Evolutionary conservation across 2,888 invertebrate species (phyloP), one percentile per base, ranked within the genome.

Genomic region (Tenthredo amoena): DNA sequence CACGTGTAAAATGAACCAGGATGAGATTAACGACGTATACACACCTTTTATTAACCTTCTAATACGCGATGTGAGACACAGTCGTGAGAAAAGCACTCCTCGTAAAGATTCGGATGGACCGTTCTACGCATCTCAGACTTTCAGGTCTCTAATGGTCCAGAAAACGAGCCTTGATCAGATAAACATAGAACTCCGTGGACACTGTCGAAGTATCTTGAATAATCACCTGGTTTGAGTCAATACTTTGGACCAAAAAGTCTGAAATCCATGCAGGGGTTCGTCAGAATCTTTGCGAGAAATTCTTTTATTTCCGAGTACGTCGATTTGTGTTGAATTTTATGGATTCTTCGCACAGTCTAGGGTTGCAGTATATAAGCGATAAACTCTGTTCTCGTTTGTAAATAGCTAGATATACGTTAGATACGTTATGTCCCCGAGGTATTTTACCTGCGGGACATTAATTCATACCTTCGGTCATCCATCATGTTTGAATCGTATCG

Each of bases 401-500:
- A 62, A 62, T 62, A 62, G 62, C 1, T 26, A 62, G 10, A 26
- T 21, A 21, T 26, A 62, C 2, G 62, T 21, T 26, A 26, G 26
- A 62, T 62, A 26, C 12, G 3, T 9, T 26, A 26, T 21, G 10
- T 62, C 62, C 62, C 26, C 26, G 62, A 26, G 62, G 62, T 62
- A 26, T 37, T 31, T 68, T 37, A 40, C 40, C 37, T 34, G 3
- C 10, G 71, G 71, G 26, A 68, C 40, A 72, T 72, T 37, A 37
- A 40, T 72, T 72, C 71, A 72, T 26, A 37, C 71, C 71, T 34
- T 34, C 1, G 71, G 71, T 72, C 71, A 72, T 72, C 71, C 34
- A 72, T 72, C 71, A 72, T 40, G 26, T 76, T 43, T 47, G 47
- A n/a, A 47, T 37, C 76, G 76, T 76, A 47, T 76, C 47, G 76